Evolutionary conservation across 2,113 vertebrate genomes (phyloP).

Genomic region (Pao palembangensis): DNA sequence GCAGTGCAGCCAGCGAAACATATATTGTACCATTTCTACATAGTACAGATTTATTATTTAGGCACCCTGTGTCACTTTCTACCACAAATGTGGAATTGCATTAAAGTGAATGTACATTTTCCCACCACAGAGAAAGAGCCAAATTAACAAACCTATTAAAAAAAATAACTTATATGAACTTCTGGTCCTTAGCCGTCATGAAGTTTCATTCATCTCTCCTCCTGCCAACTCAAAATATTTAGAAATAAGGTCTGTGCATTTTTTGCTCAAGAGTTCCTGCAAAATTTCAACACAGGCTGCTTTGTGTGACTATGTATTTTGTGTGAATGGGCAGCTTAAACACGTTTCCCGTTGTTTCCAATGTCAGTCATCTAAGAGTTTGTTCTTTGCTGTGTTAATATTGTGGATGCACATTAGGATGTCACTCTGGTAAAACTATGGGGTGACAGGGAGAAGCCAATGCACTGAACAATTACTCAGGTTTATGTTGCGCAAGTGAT

Average conservation of each 20-base stretch:
- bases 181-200: slow-evolving; percentile 4
- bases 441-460: slow-evolving; percentile 31
- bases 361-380: too few relatives aligned
- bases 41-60: too few relatives aligned
- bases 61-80: too few relatives aligned
- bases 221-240: background rate
- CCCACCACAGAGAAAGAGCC: too few relatives aligned
- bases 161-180: background rate
- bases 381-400: background rate
- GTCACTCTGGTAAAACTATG: slow-evolving; percentile 15
- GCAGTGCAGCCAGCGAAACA: too few relatives aligned
- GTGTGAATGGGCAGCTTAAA: too few relatives aligned
- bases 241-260: background rate
- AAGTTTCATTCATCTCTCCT: background rate
- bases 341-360: background rate
- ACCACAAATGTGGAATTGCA: too few relatives aligned
- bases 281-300: background rate
- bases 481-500: slow-evolving; percentile 40
- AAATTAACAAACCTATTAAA: too few relatives aligned
- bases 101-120: too few relatives aligned
- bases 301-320: background rate
- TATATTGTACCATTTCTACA: too few relatives aligned
- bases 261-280: background rate
- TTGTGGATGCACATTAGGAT: slow-evolving; percentile 5
- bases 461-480: slow-evolving; percentile 52